Base-by-base conservation (phyloP, 2,113 vertebrate species). In the Tylochromis polylepis region DNA sequence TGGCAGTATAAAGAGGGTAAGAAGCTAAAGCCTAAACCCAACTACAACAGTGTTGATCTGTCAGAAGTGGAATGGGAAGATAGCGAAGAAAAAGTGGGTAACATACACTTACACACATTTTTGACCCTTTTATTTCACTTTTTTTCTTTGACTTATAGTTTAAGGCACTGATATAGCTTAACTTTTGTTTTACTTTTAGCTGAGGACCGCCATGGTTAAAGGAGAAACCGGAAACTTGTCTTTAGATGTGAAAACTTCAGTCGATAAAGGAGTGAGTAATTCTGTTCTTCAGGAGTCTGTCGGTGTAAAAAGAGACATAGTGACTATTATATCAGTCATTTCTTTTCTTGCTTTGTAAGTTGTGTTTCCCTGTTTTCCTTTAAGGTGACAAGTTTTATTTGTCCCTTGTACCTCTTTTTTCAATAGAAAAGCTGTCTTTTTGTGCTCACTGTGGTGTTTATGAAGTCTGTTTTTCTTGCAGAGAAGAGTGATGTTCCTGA, bases 21-120 rank as follows among this genome's bases (percentile, higher is more conserved):
- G 94, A 98, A 97, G 58, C 91, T 99, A 53, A 98, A 97, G 82
- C 98, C 98, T 9, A 99, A 98, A 87, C 98, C 98, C 0, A 99
- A 99, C 92, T 99, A 99, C 92, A 99, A 99, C 95, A 99, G 98
- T 0, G 98, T 99, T 58, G 98, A 99, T 84, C 96, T 99, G 75
- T 96, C 97, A 0, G 98, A 99, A 91, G 98, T 99, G 84, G 98
- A 99, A 89, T 98, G 98, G 98, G 98, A 98, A 91, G 98, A 99
- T 91, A 95, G 34, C 3, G 97, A 98, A 10, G 97, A 98, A 91
- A 95, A 88, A 14, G 98, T 99, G 56, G 95, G 94, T 67, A 16
- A 16, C 20, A 20, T 81, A 24, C 38, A 86, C 43, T 9, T 43
- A 38, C 5, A 34, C 31, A 24, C 12, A 67, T 85, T 49, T 81